Evolutionary conservation across 2,113 vertebrate species (phyloP).

Genomic region (Nipponia nippon): DNA sequence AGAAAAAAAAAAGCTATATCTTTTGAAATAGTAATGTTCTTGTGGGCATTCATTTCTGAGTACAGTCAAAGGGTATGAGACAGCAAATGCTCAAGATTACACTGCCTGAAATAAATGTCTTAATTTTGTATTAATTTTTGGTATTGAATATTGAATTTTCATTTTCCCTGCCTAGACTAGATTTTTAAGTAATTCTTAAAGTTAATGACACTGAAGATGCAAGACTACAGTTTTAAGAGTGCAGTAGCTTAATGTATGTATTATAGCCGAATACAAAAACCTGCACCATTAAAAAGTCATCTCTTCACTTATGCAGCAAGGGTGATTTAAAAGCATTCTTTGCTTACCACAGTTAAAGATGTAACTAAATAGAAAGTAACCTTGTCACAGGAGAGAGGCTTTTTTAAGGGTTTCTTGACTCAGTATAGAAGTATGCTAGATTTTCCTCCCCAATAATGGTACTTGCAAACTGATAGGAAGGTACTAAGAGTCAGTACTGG

Average conservation of each 20-base stretch:
- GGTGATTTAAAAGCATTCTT: not conserved
- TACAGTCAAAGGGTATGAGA: not conserved
- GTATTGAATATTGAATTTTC: not conserved
- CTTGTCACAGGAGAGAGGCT: not conserved
- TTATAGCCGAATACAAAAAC: not conserved
- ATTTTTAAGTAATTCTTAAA: not conserved
- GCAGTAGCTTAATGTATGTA: not conserved
- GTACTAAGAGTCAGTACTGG: not conserved
- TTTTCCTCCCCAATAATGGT: not conserved
- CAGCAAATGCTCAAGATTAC: not conserved
- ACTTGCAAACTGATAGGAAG: not conserved
- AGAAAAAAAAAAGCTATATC: not conserved
- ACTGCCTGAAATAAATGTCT: not conserved
- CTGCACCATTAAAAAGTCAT: not conserved
- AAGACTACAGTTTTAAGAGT: not conserved
- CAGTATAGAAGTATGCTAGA: not conserved
- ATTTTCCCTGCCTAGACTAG: not conserved
- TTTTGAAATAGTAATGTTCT: not conserved
- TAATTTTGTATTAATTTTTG: not conserved
- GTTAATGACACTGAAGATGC: not conserved
- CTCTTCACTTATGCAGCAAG: not conserved
- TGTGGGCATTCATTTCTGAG: not conserved
- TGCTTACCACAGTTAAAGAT: not conserved
- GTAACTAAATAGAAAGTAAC: not conserved
- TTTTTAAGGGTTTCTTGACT: not conserved